These are phyloP conservation scores for Drosophila setosimentum DNA, from an alignment of 2,888 invertebrate genomes.

Conservation along the genomic window DNA sequence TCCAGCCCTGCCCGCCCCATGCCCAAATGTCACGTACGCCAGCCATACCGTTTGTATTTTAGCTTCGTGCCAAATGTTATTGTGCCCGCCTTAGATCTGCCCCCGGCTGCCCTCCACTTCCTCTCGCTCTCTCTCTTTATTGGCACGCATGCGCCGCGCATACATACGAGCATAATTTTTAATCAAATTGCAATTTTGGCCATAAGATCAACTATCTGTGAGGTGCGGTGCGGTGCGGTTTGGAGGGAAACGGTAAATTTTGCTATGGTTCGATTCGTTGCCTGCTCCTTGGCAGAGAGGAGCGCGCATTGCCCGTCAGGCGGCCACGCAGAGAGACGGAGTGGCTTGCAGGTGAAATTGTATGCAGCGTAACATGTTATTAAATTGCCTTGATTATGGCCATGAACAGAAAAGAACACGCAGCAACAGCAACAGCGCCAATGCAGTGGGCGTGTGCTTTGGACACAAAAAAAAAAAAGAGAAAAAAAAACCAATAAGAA, in stretches of 20 bases:
- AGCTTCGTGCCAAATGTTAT: conserved; percentile 41
- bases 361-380: conserved; percentile 77
- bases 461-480: conserved; percentile 11
- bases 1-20: conserved; percentile 6
- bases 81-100: conserved; percentile 20
- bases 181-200: conserved; percentile 67
- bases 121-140: conserved; percentile 32
- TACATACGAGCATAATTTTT: conserved; percentile 58
- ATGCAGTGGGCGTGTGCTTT: conserved; percentile 56
- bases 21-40: conserved; percentile 52
- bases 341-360: conserved; percentile 72
- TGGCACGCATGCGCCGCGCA: conserved; percentile 57
- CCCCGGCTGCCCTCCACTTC: background rate
- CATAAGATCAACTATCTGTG: conserved; percentile 48
- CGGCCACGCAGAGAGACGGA: background rate
- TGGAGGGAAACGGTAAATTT: conserved; percentile 10
- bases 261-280: conserved; percentile 2
- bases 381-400: conserved; percentile 78
- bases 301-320: conserved; percentile 17
- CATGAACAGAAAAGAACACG: conserved; percentile 44
- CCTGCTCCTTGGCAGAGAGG: conserved; percentile 28
- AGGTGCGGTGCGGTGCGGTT: conserved; percentile 6
- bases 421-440: conserved; percentile 21
- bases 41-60: conserved; percentile 24
- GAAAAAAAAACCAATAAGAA: conserved; percentile 1